phyloP scores from a whole-genome alignment of 2,113 vertebrate genomes.

The Oceanites oceanicus region DNA sequence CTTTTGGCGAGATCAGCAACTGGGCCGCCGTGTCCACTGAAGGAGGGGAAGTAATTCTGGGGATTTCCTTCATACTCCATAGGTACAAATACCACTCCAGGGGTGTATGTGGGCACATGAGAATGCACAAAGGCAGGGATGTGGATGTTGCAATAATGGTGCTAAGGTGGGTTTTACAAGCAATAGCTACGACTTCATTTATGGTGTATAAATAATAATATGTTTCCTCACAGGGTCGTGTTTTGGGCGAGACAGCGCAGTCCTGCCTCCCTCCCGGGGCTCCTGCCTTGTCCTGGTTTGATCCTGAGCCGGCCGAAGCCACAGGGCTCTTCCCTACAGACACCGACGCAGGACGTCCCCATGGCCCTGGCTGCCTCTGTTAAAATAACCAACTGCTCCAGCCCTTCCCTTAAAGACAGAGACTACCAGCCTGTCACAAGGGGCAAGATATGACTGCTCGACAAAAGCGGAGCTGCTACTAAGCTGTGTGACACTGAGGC shows the following conservation, averaged over 20 bases:
- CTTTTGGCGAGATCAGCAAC: background rate
- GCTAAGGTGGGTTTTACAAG: background rate
- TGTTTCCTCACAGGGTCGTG: accelerated
- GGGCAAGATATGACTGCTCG: background rate
- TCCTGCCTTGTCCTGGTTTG: background rate
- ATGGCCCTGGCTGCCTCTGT: accelerated
- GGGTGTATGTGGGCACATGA: accelerated
- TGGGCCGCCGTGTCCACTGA: accelerated
- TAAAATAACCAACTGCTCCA: background rate
- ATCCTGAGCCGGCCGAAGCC: accelerated
- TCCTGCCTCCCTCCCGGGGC: background rate
- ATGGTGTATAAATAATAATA: background rate
- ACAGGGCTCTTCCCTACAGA: background rate
- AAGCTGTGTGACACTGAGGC: background rate
- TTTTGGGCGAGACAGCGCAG: accelerated
- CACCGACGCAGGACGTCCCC: accelerated
- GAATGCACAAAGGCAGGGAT: background rate
- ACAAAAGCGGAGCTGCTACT: background rate
- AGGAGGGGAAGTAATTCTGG: background rate
- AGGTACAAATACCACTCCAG: background rate
- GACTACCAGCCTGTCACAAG: background rate
- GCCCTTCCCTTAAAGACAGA: background rate
- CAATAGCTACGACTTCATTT: background rate
- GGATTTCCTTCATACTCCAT: background rate
- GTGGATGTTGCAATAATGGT: background rate